Conservation (phyloP, 2,797 vertebrate genomes). For the Pangasius mekongensis region DNA sequence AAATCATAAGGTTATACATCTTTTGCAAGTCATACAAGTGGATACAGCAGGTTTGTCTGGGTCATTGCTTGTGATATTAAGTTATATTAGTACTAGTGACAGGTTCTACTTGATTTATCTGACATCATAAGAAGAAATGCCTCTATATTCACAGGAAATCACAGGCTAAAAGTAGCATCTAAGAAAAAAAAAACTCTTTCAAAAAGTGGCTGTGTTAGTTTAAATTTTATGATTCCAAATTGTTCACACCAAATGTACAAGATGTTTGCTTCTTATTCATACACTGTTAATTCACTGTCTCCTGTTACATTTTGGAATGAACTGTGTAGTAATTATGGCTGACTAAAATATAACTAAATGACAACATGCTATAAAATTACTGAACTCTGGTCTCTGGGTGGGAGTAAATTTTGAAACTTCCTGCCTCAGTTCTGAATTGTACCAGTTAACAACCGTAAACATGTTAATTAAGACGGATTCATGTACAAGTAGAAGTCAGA, state of each 20-base stretch:
- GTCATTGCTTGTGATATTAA: not conserved
- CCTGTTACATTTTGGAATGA: not conserved
- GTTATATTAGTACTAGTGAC: not conserved
- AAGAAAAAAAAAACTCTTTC: not conserved
- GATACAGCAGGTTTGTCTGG: conserved; percentile 66
- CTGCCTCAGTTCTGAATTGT: not conserved
- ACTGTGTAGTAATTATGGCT: not conserved
- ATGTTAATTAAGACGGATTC: not conserved
- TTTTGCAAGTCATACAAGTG: conserved; percentile 61
- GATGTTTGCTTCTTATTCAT: not conserved
- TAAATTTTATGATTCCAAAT: not conserved
- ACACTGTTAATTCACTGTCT: not conserved
- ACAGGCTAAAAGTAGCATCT: not conserved
- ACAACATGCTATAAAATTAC: not conserved
- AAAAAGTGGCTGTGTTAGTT: not conserved
- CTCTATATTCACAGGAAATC: not conserved
- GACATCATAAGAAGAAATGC: not conserved
- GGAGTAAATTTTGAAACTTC: not conserved
- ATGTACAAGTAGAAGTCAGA: not conserved
- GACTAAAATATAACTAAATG: conserved; percentile 1
- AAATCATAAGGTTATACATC: conserved; percentile 79
- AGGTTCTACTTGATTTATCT: not conserved
- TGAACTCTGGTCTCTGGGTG: not conserved
- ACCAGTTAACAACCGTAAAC: not conserved
- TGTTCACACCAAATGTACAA: not conserved